Conservation (phyloP, 1,140 invertebrate species). For the Pararge aegeria region DNA sequence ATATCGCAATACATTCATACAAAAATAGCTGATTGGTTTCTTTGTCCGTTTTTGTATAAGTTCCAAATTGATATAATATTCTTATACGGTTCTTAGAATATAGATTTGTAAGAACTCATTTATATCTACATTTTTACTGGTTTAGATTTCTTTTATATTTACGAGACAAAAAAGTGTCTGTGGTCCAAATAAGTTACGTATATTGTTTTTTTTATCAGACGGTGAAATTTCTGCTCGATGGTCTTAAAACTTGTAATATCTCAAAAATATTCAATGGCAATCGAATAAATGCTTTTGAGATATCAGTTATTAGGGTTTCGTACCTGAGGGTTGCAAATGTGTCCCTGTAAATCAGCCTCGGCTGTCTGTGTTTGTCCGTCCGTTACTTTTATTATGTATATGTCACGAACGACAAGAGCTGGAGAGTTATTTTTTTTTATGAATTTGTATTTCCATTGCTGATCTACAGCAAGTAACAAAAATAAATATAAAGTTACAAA, state of each 20-base stretch:
- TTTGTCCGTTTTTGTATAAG: background rate
- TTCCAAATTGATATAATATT: background rate
- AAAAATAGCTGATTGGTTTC: constrained; percentile 46
- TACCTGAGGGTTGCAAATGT: too few relatives aligned
- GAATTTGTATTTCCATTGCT: too few relatives aligned
- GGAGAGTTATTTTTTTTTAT: too few relatives aligned
- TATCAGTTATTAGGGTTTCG: constrained; percentile 41
- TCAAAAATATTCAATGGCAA: constrained; percentile 24
- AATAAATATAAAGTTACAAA: too few relatives aligned
- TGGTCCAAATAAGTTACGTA: background rate
- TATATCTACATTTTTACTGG: background rate
- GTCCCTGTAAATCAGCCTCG: too few relatives aligned
- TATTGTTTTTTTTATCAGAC: background rate
- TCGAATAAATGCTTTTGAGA: constrained; percentile 25
- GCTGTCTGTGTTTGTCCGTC: too few relatives aligned
- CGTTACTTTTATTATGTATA: too few relatives aligned
- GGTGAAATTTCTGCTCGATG: background rate
- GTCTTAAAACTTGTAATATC: constrained; percentile 27
- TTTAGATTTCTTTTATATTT: background rate
- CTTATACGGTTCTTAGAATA: background rate
- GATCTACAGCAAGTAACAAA: too few relatives aligned
- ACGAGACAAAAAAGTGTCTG: background rate
- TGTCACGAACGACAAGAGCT: too few relatives aligned
- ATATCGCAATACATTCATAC: constrained; percentile 47
- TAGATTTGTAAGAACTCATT: background rate